phyloP scores from a whole-genome alignment of 2,113 vertebrate genomes.

The Ascaphus truei region DNA sequence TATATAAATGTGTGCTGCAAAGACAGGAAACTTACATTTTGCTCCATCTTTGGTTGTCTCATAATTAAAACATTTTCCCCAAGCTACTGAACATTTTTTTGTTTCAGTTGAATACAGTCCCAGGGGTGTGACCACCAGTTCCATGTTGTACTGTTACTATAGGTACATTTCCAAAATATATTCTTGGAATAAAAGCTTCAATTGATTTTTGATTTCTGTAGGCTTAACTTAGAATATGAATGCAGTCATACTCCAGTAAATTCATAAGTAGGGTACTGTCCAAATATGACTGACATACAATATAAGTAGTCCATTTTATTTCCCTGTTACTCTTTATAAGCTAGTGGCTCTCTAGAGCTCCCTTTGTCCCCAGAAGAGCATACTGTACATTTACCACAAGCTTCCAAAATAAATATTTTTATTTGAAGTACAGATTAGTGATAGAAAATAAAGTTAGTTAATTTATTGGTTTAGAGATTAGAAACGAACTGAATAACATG shows the following conservation, averaged over 20 bases:
- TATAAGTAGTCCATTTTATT: constrained; percentile 33
- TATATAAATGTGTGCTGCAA: neutral
- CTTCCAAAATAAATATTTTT: constrained; percentile 36
- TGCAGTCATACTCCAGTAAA: neutral
- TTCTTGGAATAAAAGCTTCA: constrained; percentile 12
- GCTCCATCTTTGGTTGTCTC: neutral
- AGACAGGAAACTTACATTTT: neutral
- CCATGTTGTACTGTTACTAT: constrained; percentile 4
- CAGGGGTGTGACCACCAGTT: constrained; percentile 1
- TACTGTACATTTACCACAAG: constrained; percentile 15
- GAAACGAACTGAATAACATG: no score
- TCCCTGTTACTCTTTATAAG: constrained; percentile 21
- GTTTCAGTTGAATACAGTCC: neutral
- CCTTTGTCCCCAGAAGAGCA: constrained; percentile 21
- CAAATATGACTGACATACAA: constrained; percentile 32
- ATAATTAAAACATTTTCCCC: neutral
- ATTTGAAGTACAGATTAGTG: constrained; percentile 26
- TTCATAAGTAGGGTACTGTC: constrained; percentile 28
- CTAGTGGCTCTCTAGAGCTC: neutral
- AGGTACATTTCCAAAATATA: constrained; percentile 26
- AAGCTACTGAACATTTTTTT: neutral
- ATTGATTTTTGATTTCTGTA: constrained; percentile 25
- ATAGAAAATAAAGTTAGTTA: constrained; percentile 21
- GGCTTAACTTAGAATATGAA: constrained; percentile 24
- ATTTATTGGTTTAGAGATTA: constrained; percentile 22